Evolutionary conservation across 30 jellyfish, hydroid and myxozoan species (phyloP), one percentile per base, ranked within the genome.

Genomic region (Aurelia aurita): DNA sequence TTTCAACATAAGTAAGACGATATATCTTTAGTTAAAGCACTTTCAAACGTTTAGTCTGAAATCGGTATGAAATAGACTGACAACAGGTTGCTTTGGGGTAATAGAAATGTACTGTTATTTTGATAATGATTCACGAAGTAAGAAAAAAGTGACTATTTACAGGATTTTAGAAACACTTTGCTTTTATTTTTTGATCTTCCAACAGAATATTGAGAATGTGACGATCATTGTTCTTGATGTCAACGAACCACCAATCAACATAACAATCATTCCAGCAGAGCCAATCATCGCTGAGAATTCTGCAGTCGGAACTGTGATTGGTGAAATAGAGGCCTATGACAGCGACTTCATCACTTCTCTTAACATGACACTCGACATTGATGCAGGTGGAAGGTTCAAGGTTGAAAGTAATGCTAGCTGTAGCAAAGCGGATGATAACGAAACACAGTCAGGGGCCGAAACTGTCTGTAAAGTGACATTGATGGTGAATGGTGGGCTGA

Each of bases 161-260:
- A n/a, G n/a, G n/a, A n/a, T n/a, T n/a, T 49, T 58, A 0, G 26
- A 23, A 3, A n/a, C 15, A 5, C 1, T 58, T 14, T 2, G 13
- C 23, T 8, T 14, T 5, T 65, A 1, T 29, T 5, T 20, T 26
- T 19, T 44, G 7, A 19, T 64, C 39, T 44, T 72, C 0, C 53
- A 3, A 43, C 58, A 84, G 93, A 84, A 72, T 63, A 53, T 29
- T n/a, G 47, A 90, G 58, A 59, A 69, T 18, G 23, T 90, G 32
- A 66, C 74, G n/a, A 59, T 90, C 19, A 55, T 75, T 68, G 89
- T 90, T 25, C 64, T 28, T 22, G 95, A 90, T 58, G 89, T 77
- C 58, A 91, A 91, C 43, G 97, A 91, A 64, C 87, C 88, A 18
- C 97, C 97, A 9, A 67, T 83, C 32, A 86, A 87, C 61, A 68